Percentiles rank a stretch among this genome's conserved stretches.
phyloP scores from a whole-genome alignment of 2,113 vertebrate species.

The Phodopus roborovskii region DNA sequence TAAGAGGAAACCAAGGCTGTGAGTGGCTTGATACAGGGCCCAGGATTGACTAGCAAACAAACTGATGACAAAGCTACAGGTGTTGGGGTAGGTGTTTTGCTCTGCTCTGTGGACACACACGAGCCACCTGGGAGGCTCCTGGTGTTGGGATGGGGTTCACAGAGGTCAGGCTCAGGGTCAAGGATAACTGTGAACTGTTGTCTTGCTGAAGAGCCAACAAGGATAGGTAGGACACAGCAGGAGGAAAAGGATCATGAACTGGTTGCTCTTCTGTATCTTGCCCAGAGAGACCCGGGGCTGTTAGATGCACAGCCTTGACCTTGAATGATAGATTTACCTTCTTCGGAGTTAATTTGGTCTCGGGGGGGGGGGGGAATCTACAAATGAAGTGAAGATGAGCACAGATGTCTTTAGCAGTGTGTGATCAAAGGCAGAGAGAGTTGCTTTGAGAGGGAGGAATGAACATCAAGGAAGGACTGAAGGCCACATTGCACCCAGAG shows the following conservation, averaged over 20 bases:
- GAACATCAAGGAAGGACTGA: background rate
- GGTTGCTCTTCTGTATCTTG: background rate
- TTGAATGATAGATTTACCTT: background rate
- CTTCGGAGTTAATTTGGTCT: background rate
- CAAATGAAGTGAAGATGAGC: background rate
- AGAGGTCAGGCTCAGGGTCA: background rate
- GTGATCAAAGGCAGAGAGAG: background rate
- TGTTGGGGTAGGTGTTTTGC: background rate
- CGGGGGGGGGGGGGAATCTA: background rate
- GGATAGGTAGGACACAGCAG: background rate
- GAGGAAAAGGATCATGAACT: background rate
- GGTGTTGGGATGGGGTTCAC: background rate
- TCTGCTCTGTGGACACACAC: background rate
- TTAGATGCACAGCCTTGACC: background rate
- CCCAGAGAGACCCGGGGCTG: background rate
- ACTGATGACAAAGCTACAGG: background rate
- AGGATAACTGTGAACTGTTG: background rate
- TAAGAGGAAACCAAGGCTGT: background rate
- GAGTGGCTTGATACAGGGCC: background rate
- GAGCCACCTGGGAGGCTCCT: background rate
- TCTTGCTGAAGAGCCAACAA: background rate
- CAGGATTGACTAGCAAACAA: background rate
- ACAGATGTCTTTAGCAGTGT: background rate
- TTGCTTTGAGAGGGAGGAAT: background rate
- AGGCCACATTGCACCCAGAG: background rate